Conservation (phyloP, 2,797 vertebrate genomes). For the Chaunax sp. region DNA sequence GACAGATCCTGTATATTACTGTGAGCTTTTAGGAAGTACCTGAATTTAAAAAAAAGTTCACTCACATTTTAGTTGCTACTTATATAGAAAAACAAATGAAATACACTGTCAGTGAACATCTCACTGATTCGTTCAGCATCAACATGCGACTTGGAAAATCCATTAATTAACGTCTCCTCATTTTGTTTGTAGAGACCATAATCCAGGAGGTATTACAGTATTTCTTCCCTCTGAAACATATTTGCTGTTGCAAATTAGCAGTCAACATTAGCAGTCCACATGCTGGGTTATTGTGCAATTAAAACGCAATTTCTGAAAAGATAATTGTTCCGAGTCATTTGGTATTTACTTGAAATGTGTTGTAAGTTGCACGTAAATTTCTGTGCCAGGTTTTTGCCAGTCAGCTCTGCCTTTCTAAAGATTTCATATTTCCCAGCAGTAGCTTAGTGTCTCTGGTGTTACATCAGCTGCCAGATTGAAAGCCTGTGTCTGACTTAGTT, state of each 20-base stretch:
- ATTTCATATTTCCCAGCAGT: neutral
- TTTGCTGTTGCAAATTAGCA: neutral
- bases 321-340: neutral
- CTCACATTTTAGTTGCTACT: too few species aligned
- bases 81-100: too few species aligned
- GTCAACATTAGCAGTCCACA: neutral
- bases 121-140: too few species aligned
- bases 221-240: neutral
- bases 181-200: neutral
- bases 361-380: neutral
- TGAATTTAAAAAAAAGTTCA: too few species aligned
- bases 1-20: too few species aligned
- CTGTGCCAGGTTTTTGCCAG: neutral
- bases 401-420: conserved; percentile 11
- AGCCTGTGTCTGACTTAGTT: conserved; percentile 19
- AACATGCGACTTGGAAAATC: neutral
- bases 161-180: neutral
- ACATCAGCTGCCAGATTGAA: conserved; percentile 27
- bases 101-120: too few species aligned
- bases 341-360: neutral
- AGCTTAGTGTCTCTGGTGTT: conserved; percentile 1
- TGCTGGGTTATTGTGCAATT: conserved; percentile 1
- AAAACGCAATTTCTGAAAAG: conserved; percentile 4
- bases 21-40: too few species aligned
- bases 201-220: too few species aligned